phyloP scores from a whole-genome alignment of 2,797 vertebrate species.

The Pseudochirops corinnae region DNA sequence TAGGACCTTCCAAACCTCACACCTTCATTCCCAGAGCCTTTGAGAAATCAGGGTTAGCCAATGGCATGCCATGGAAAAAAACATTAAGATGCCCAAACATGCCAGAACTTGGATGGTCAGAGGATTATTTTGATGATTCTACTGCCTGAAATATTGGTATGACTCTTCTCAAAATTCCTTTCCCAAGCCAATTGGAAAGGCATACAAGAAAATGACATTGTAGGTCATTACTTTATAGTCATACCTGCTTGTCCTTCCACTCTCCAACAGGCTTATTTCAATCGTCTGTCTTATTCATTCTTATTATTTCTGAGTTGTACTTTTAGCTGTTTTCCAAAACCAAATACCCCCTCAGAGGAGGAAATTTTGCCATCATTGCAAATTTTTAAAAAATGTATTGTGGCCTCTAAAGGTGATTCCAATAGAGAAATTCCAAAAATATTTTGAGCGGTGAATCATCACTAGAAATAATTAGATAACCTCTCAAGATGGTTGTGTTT shows the following conservation, averaged over 20 bases:
- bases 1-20: not conserved
- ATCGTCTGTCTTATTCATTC: not conserved
- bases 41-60: not conserved
- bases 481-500: not conserved
- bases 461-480: not conserved
- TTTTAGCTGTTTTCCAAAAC: conserved; percentile 18
- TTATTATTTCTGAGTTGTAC: conserved; percentile 2
- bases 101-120: not conserved
- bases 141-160: not conserved
- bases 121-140: not conserved
- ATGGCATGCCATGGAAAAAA: not conserved
- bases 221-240: conserved; percentile 2
- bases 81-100: not conserved
- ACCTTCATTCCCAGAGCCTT: not conserved
- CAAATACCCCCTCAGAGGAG: conserved; percentile 4
- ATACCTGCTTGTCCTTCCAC: not conserved
- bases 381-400: not conserved
- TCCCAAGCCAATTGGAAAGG: conserved; percentile 3
- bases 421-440: conserved; percentile 11
- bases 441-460: conserved; percentile 4
- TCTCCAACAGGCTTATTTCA: conserved; percentile 12
- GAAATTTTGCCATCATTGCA: not conserved
- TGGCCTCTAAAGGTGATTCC: conserved; percentile 25
- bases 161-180: not conserved
- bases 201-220: not conserved